These are phyloP conservation scores for Rhyacophila brunnea DNA, from an alignment of 1,140 invertebrate genomes.

Conservation along the genomic window DNA sequence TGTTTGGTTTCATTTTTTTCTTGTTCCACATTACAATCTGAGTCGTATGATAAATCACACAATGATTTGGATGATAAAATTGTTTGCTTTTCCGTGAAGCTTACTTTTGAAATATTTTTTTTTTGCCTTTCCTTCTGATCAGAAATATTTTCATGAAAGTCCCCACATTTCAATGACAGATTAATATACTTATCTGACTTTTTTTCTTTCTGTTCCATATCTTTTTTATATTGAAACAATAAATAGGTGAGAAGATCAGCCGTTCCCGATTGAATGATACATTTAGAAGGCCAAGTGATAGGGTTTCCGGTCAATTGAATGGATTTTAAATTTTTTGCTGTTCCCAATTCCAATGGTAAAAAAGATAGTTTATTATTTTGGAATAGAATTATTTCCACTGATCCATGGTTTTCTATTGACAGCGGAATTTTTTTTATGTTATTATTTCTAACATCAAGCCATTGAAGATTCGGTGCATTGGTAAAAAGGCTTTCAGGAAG, in stretches of 20 bases:
- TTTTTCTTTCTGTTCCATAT: slow-evolving; percentile 1
- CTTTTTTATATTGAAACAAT: slow-evolving; percentile 44
- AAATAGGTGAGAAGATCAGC: slow-evolving; percentile 49
- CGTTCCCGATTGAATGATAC: slow-evolving; percentile 50
- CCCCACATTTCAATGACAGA: neutral
- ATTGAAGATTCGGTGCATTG: slow-evolving; percentile 50
- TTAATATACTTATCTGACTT: slow-evolving; percentile 2
- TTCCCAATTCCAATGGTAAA: slow-evolving; percentile 58
- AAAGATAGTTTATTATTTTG: slow-evolving; percentile 56
- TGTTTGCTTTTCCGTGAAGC: neutral
- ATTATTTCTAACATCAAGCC: slow-evolving; percentile 60
- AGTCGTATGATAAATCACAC: too few species aligned
- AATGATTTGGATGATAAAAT: slow-evolving; percentile 2
- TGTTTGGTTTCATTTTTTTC: slow-evolving; percentile 4
- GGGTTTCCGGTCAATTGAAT: slow-evolving; percentile 56
- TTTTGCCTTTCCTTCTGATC: slow-evolving; percentile 1
- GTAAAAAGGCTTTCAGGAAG: slow-evolving; percentile 56
- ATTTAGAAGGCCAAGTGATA: slow-evolving; percentile 49
- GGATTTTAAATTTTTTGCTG: slow-evolving; percentile 49
- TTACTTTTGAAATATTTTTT: slow-evolving; percentile 8
- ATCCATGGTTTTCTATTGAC: slow-evolving; percentile 52
- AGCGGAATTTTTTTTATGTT: slow-evolving; percentile 50
- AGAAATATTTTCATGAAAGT: neutral
- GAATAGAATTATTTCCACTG: slow-evolving; percentile 56
- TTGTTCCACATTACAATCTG: slow-evolving; percentile 11